A percentile compares a stretch with the other conserved stretches of the same genome.
phyloP scores from a whole-genome alignment of 1,140 invertebrate species.

The Euura lappo region DNA sequence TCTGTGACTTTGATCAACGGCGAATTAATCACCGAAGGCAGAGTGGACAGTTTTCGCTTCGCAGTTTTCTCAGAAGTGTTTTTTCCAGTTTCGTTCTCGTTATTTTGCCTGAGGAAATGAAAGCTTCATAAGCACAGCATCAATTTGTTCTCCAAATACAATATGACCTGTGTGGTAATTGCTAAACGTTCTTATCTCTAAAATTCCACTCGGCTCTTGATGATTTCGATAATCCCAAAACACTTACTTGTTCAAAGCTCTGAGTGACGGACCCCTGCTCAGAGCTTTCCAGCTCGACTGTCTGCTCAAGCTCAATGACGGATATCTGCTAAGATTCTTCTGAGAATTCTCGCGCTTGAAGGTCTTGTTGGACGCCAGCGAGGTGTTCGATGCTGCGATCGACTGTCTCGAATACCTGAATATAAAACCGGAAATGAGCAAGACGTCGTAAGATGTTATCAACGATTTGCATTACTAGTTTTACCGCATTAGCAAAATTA shows the following conservation, averaged over 20 bases:
- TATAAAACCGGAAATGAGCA: conserved; percentile 9
- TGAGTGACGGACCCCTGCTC: conserved; percentile 21
- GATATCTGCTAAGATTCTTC: conserved; percentile 22
- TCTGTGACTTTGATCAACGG: conserved; percentile 26
- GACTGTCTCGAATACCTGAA: conserved; percentile 42
- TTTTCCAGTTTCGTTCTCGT: conserved; percentile 21
- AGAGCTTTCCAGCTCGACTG: conserved; percentile 29
- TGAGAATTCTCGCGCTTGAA: conserved; percentile 26
- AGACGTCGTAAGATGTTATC: neutral
- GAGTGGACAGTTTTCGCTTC: conserved; percentile 19
- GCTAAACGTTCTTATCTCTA: no score
- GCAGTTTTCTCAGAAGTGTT: neutral
- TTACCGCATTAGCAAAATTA: conserved; percentile 42
- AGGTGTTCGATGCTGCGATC: conserved; percentile 18
- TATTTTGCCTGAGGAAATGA: conserved; percentile 14
- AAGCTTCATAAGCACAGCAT: neutral
- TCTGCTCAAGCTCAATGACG: conserved; percentile 35
- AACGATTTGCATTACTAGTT: conserved; percentile 1
- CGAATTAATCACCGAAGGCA: conserved; percentile 10
- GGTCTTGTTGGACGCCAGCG: conserved; percentile 30
- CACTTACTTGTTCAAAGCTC: conserved; percentile 28
- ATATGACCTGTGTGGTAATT: no score
- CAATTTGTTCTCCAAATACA: no score
- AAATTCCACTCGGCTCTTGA: no score
- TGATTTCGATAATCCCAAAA: no score